Evolutionary conservation across 2,888 invertebrate genomes (phyloP), one percentile per base, ranked within the genome.

Genomic region (Ornithoptera priamus): DNA sequence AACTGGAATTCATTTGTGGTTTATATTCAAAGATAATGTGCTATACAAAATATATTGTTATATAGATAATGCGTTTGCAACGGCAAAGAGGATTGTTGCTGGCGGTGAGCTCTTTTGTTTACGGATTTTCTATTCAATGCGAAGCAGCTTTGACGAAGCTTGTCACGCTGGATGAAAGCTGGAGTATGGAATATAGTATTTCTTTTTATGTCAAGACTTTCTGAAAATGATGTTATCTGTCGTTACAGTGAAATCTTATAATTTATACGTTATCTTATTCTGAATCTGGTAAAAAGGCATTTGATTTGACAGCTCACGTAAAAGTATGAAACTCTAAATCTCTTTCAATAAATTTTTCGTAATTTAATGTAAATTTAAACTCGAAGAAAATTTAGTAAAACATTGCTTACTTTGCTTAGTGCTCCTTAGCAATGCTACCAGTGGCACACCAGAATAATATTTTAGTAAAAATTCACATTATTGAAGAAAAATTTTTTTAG

Each of bases 61-160:
- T 30, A 63, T 63, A 42, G 65, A 72, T 70, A 74, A 42, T 30
- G 53, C 30, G 53, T 42, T 68, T 46, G 50, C n/a, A 62, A 30
- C 22, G 61, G 18, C 65, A 20, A 6, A 46, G 62, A 56, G 58
- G 65, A 65, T 73, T 72, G 74, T 72, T 72, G 75, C 57, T 46
- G 75, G 71, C 71, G 39, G 74, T 71, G 73, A 67, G 70, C 71
- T 75, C 74, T 78, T 80, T 78, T 80, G 80, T 79, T 76, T 78
- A 77, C 72, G 78, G 79, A 76, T 81, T 79, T 78, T 70, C 70
- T 74, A 75, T 73, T 78, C 76, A 78, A 77, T 74, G 69, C 71
- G 75, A 78, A 73, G 77, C 73, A 76, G 77, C 78, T 80, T 80
- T 82, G 80, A 81, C 77, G 75, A 76, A 76, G 75, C 75, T 75